A percentile compares a stretch with the other conserved stretches of the same genome.
Conservation (phyloP, 2,113 vertebrate genomes). For the Esox niger region DNA sequence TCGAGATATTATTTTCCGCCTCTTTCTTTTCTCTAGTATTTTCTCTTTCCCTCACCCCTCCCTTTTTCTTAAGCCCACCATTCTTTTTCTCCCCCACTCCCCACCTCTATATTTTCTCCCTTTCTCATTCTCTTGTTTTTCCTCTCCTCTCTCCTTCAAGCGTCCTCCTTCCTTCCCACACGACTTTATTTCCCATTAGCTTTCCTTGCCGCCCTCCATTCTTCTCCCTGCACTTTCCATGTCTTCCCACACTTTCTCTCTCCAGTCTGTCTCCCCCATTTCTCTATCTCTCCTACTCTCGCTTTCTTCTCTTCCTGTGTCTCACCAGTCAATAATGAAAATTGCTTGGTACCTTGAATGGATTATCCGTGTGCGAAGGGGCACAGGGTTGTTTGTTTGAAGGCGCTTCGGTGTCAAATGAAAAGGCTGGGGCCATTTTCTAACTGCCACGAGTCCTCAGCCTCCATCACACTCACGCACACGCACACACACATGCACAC, state of each 20-base stretch:
- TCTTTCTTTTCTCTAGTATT: neutral
- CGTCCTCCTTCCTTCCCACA: neutral
- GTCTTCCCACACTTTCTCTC: conserved; percentile 53
- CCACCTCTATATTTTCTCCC: no score
- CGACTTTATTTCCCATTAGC: neutral
- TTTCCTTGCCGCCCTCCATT: neutral
- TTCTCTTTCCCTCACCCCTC: conserved; percentile 38
- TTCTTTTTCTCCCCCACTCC: neutral
- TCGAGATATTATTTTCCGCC: neutral
- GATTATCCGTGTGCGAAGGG: conserved; percentile 70
- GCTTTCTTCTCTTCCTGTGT: conserved; percentile 36
- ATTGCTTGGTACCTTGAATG: conserved; percentile 77
- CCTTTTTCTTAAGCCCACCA: conserved; percentile 18
- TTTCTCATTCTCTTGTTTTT: neutral
- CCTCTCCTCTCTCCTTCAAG: neutral
- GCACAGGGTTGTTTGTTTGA: conserved; percentile 72
- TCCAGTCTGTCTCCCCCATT: conserved; percentile 23
- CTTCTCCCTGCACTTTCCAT: conserved; percentile 31
- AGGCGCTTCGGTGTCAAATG: conserved; percentile 69
- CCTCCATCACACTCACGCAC: conserved; percentile 45
- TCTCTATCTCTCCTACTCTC: conserved; percentile 22
- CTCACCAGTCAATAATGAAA: conserved; percentile 78
- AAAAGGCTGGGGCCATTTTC: conserved; percentile 71
- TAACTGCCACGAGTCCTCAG: conserved; percentile 61
- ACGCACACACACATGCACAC: conserved; percentile 23